These are phyloP conservation scores for Chondrosia reniformis DNA, from an alignment of 37 sponge, comb jelly and placozoan species.

Conservation along the genomic window DNA sequence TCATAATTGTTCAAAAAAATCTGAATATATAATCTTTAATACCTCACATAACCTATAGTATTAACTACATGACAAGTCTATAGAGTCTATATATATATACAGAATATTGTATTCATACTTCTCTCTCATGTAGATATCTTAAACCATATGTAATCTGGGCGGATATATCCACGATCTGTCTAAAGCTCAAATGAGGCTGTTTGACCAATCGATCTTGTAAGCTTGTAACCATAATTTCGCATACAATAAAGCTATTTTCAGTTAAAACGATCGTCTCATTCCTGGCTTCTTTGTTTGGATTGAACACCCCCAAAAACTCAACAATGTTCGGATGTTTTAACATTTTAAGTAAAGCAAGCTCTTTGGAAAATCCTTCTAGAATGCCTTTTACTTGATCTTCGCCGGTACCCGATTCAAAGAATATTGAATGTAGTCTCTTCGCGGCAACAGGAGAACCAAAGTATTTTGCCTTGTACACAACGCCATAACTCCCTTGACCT, in stretches of 20 bases:
- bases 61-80: too few relatives aligned
- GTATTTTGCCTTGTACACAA: conserved; percentile 50
- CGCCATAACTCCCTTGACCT: conserved; percentile 60
- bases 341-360: conserved; percentile 25
- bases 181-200: conserved; percentile 32
- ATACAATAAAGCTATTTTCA: conserved; percentile 35
- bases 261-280: neutral
- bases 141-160: conserved; percentile 47
- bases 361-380: conserved; percentile 34
- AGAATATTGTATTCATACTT: too few relatives aligned
- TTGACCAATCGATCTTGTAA: conserved; percentile 30
- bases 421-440: conserved; percentile 48
- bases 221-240: conserved; percentile 45
- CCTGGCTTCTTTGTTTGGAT: neutral
- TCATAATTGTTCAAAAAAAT: too few relatives aligned
- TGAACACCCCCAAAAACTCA: conserved; percentile 55
- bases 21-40: too few relatives aligned
- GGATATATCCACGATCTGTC: conserved; percentile 45
- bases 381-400: conserved; percentile 17
- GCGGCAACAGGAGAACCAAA: conserved; percentile 53
- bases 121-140: conserved; percentile 64
- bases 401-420: conserved; percentile 20
- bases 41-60: too few relatives aligned
- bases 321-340: conserved; percentile 81
- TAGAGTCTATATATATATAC: too few relatives aligned